Evolutionary conservation across 2,113 vertebrate species (phyloP).

Genomic region (Myxocyprinus asiaticus): DNA sequence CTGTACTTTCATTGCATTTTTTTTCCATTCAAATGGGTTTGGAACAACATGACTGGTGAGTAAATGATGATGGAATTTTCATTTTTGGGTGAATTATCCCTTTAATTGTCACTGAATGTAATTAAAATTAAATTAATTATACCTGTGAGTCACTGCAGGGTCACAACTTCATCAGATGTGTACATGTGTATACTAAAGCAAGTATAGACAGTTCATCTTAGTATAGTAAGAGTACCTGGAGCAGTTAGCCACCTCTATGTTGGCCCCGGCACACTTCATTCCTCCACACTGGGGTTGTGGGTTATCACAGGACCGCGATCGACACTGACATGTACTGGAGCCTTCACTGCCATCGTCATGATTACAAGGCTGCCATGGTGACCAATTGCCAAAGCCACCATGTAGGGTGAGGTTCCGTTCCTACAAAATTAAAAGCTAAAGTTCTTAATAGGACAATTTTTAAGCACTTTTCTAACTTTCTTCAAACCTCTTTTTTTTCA

Average conservation of each 20-base stretch:
- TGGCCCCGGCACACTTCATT: constrained; percentile 80
- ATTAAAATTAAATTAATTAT: too few species aligned
- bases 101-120: too few species aligned
- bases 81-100: too few species aligned
- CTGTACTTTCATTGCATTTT: too few species aligned
- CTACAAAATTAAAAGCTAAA: constrained; percentile 62
- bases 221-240: constrained; percentile 80
- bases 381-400: constrained; percentile 84
- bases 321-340: constrained; percentile 84
- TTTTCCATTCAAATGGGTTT: too few species aligned
- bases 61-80: too few species aligned
- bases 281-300: constrained; percentile 88
- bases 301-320: constrained; percentile 83
- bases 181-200: too few species aligned
- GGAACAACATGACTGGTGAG: too few species aligned
- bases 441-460: neutral
- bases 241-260: constrained; percentile 91
- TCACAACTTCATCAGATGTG: too few species aligned
- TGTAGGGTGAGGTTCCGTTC: constrained; percentile 88
- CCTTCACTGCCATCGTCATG: constrained; percentile 83
- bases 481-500: neutral
- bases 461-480: neutral
- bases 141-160: too few species aligned
- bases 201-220: too few species aligned
- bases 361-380: constrained; percentile 82